These are phyloP conservation scores for Opisthocomus hoazin DNA, from an alignment of 2,113 vertebrate species.

Conservation along the genomic window DNA sequence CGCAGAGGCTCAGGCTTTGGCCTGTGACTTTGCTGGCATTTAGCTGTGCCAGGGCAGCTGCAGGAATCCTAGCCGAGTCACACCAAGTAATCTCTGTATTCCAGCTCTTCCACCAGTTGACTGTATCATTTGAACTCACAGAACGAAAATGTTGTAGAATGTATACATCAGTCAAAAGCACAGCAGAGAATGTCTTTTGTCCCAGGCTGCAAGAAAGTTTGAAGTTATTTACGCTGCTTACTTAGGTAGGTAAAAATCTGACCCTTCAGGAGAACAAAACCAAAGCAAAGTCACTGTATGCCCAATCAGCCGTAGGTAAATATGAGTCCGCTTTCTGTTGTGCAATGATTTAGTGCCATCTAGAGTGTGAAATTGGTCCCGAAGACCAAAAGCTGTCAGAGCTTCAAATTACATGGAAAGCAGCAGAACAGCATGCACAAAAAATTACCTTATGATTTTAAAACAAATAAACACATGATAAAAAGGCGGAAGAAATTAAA, in stretches of 20 bases:
- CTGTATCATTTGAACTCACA: not conserved
- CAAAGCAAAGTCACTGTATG: not conserved
- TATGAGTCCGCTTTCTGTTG: not conserved
- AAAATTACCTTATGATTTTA: not conserved
- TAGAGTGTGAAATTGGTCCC: constrained; percentile 15
- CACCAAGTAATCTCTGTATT: not conserved
- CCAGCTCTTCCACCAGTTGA: not conserved
- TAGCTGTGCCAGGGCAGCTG: not conserved
- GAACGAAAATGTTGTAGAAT: not conserved
- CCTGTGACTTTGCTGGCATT: not conserved
- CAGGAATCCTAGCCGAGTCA: not conserved
- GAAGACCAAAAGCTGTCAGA: not conserved
- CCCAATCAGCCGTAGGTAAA: not conserved
- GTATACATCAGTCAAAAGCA: not conserved
- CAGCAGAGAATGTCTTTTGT: not conserved
- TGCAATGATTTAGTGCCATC: constrained; percentile 32
- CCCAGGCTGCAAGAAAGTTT: not conserved
- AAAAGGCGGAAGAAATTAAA: not conserved
- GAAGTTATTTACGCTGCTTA: not conserved
- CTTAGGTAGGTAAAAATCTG: not conserved
- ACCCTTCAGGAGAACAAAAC: not conserved
- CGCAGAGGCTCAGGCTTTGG: not conserved
- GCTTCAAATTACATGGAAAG: not conserved
- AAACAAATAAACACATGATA: not conserved
- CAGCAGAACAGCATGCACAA: not conserved